phyloP scores from a whole-genome alignment of 2,113 vertebrate genomes.

The Pteropus alecto region DNA sequence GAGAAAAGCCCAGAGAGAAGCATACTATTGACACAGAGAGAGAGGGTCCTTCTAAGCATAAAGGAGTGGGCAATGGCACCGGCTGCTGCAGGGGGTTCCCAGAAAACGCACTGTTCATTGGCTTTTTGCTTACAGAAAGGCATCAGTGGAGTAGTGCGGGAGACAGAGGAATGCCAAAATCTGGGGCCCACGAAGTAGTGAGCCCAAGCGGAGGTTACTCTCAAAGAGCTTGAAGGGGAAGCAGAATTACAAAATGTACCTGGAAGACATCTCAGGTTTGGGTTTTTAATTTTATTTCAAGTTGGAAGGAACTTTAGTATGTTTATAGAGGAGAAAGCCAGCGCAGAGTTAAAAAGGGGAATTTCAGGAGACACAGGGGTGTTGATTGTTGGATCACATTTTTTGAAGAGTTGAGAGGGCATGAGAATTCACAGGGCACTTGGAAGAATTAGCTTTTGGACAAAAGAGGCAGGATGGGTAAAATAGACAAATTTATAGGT shows the following conservation, averaged over 20 bases:
- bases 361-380: not conserved
- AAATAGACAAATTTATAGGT: not conserved
- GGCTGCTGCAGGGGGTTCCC: not conserved
- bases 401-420: not conserved
- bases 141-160: not conserved
- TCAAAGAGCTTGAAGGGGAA: not conserved
- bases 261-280: not conserved
- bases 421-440: not conserved
- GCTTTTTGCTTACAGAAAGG: not conserved
- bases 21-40: not conserved
- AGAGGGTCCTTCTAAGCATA: not conserved
- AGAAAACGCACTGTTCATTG: not conserved
- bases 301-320: not conserved
- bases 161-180: not conserved
- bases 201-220: not conserved
- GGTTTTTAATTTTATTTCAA: not conserved
- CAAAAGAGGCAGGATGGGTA: not conserved
- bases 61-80: not conserved
- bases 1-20: not conserved
- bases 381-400: not conserved
- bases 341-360: not conserved
- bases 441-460: not conserved
- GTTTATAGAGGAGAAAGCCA: not conserved
- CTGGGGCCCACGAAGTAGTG: not conserved
- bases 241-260: not conserved